Evolutionary conservation across 2,113 vertebrate genomes (phyloP).

Genomic region (Ceratotherium simum): DNA sequence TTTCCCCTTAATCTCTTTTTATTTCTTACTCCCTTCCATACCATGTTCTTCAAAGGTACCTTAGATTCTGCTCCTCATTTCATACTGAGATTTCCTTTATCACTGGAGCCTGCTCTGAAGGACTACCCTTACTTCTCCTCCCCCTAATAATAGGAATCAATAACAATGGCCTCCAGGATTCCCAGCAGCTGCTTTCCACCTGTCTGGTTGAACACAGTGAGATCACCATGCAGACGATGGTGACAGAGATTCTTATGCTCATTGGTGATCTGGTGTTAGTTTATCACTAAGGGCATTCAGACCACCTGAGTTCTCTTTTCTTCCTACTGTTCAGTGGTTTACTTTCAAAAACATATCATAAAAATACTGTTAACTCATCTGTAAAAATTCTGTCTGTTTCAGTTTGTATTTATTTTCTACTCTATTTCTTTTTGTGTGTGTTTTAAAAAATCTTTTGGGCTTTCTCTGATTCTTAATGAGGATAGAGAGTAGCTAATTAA

Average conservation of each 20-base stretch:
- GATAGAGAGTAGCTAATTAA: not conserved
- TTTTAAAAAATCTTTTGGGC: not conserved
- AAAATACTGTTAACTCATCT: not conserved
- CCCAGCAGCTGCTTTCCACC: not conserved
- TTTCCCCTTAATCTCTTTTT: not conserved
- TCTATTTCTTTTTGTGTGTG: not conserved
- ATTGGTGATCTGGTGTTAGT: not conserved
- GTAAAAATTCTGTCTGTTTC: not conserved
- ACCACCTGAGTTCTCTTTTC: not conserved
- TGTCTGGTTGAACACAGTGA: not conserved
- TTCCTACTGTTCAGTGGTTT: not conserved
- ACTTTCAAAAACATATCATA: not conserved
- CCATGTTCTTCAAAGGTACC: not conserved
- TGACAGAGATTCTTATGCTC: not conserved
- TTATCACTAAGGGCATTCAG: not conserved
- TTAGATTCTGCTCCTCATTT: not conserved
- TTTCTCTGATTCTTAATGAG: not conserved
- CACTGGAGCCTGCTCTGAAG: not conserved
- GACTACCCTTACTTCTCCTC: not conserved
- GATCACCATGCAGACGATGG: not conserved
- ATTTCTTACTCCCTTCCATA: not conserved
- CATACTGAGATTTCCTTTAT: not conserved
- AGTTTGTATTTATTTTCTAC: not conserved
- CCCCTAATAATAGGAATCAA: not conserved
- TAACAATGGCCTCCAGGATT: not conserved